Percentiles rank a stretch among this genome's conserved stretches.
These are phyloP conservation scores for Sebastes flavidus DNA, from an alignment of 2,797 vertebrate genomes.

Conservation along the genomic window DNA sequence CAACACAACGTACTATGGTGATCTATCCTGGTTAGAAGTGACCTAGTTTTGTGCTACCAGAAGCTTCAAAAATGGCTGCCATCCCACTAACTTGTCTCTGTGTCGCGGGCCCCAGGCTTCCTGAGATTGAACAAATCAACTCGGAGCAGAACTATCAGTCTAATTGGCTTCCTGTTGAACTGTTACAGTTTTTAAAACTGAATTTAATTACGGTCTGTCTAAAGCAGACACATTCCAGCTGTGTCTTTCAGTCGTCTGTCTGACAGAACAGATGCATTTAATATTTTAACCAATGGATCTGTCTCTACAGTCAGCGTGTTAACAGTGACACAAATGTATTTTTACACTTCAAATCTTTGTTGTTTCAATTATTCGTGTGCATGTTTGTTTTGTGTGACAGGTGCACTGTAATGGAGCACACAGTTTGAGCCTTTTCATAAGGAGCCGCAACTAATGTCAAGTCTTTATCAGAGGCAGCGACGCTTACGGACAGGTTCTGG, in stretches of 20 bases:
- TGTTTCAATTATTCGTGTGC: background rate
- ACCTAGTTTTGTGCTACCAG: background rate
- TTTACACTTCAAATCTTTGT: background rate
- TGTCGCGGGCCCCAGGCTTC: background rate
- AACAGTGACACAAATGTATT: background rate
- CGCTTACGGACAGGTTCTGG: background rate
- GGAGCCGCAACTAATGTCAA: background rate
- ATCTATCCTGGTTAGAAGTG: background rate
- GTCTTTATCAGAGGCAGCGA: background rate
- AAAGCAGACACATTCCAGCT: background rate
- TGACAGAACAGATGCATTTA: slow-evolving; percentile 4
- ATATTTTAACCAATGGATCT: background rate
- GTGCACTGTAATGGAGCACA: background rate
- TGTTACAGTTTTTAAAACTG: background rate
- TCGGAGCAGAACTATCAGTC: background rate
- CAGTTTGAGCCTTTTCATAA: background rate
- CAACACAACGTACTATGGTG: no score
- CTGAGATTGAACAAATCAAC: background rate
- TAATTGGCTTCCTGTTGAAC: background rate
- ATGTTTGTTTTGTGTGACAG: background rate
- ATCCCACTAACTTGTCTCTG: background rate
- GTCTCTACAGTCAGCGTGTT: background rate
- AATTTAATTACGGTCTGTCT: background rate
- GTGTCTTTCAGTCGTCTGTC: background rate
- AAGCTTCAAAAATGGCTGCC: background rate